Conservation (phyloP, 1,140 invertebrate species). For the Atta texana region DNA sequence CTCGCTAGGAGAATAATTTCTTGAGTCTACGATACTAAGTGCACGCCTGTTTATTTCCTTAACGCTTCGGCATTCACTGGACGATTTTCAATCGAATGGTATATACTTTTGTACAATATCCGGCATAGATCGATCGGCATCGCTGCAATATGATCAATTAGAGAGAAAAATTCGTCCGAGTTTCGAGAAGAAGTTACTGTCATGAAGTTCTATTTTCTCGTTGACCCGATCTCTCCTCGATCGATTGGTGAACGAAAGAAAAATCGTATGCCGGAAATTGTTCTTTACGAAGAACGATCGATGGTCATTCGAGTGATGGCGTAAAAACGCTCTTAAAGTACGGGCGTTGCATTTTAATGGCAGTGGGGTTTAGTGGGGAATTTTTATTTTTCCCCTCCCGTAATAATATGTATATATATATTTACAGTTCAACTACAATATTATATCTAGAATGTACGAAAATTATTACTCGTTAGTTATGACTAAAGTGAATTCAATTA, state of each 20-base stretch:
- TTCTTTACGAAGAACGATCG: conserved; percentile 37
- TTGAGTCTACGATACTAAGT: conserved; percentile 37
- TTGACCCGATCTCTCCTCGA: not conserved
- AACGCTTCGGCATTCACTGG: conserved; percentile 68
- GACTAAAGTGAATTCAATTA: conserved; percentile 21
- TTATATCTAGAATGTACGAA: conserved; percentile 56
- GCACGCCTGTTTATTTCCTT: conserved; percentile 6
- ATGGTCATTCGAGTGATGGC: conserved; percentile 20
- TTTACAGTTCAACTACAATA: conserved; percentile 69
- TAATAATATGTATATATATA: conserved; percentile 62
- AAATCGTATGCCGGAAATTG: conserved; percentile 24
- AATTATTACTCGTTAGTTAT: conserved; percentile 48
- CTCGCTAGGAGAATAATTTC: conserved; percentile 50
- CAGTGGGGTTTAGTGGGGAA: conserved; percentile 73
- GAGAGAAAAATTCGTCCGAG: not conserved
- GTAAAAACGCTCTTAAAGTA: conserved; percentile 55
- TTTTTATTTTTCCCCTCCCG: conserved; percentile 45
- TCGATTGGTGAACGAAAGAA: conserved; percentile 3
- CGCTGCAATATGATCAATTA: not conserved
- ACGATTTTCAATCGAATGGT: conserved; percentile 73
- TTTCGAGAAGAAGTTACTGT: conserved; percentile 17
- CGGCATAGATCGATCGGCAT: not conserved
- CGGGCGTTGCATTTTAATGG: conserved; percentile 71
- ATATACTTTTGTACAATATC: conserved; percentile 35
- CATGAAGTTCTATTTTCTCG: not conserved